Base-by-base conservation (phyloP, 2,888 invertebrate species). In the Troides aeacus region DNA sequence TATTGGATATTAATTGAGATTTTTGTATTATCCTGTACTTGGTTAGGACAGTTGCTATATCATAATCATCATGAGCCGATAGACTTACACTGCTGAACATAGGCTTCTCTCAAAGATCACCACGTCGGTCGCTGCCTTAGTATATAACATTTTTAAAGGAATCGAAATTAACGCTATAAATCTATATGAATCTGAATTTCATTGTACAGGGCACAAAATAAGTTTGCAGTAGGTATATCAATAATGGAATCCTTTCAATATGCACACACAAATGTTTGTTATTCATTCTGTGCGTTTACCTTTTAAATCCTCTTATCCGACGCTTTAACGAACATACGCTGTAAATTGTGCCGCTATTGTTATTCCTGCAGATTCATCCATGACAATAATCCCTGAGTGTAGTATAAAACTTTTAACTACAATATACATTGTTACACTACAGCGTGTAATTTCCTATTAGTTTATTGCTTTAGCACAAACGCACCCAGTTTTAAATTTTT, bases 301-400 rank as follows among this genome's bases (percentile, higher is more conserved):
- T 62, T 67, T 62, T 57, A 57, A 67, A 67, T 67, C 67, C 67
- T 58, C 21, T 67, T 67, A 67, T 62, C 57, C 42, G 57, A 62
- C n/a, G 39, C 24, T 57, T 57, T 57, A 62, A 67, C 61, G 61
- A 66, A 39, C 61, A 30, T 24, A 61, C 36, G 50, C 53, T 53
- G 66, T 66, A 66, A 56, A 61, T 66, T 60, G 36, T 23, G 57
- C 57, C 57, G 57, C 23, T 58, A 23, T 58, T 58, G 23, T 58
- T 58, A 58, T 24, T 58, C 57, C 57, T 58, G 8, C 15, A 23
- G 57, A 58, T 58, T 58, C 23, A 58, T 23, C 57, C 24, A 15
- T 24, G 57, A 58, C 57, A 58, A 58, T 23, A 58, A 58, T 58
- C 57, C 57, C 8, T 12, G 57, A 12, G 57, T 58, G 23, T 23